Percentiles rank a stretch among this genome's conserved stretches.
These are phyloP conservation scores for Oeneis ivallda DNA, from an alignment of 2,888 invertebrate genomes.

Conservation along the genomic window DNA sequence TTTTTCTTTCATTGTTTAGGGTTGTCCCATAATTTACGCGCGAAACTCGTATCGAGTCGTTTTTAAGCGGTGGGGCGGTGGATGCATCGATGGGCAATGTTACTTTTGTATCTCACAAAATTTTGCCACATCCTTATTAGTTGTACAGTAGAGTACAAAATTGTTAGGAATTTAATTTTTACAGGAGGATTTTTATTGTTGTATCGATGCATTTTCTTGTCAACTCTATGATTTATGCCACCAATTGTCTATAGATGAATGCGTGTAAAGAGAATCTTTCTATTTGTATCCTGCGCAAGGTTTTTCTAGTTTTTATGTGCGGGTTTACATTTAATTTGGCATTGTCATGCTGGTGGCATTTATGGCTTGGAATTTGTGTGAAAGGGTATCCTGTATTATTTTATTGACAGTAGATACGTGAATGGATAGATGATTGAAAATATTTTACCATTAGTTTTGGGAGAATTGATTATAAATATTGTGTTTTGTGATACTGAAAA, in stretches of 20 bases:
- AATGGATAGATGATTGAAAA: slow-evolving; percentile 30
- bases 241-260: slow-evolving; percentile 76
- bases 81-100: slow-evolving; percentile 52
- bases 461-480: slow-evolving; percentile 44
- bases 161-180: slow-evolving; percentile 35
- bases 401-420: slow-evolving; percentile 34
- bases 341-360: slow-evolving; percentile 69
- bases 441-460: slow-evolving; percentile 41
- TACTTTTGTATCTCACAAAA: slow-evolving; percentile 22
- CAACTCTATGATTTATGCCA: slow-evolving; percentile 76
- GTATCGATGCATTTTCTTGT: slow-evolving; percentile 70
- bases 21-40: slow-evolving; percentile 78
- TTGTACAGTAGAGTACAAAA: slow-evolving; percentile 41
- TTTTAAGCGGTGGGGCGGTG: slow-evolving; percentile 77
- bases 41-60: slow-evolving; percentile 73
- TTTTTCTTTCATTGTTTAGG: slow-evolving; percentile 74
- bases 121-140: slow-evolving; percentile 37
- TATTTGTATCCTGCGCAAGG: slow-evolving; percentile 63
- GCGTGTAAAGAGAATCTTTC: slow-evolving; percentile 77
- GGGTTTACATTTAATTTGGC: slow-evolving; percentile 74
- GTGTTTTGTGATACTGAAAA: slow-evolving; percentile 24
- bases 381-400: slow-evolving; percentile 49
- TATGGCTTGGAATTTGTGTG: slow-evolving; percentile 67
- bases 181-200: slow-evolving; percentile 42
- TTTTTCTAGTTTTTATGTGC: slow-evolving; percentile 66